These are phyloP conservation scores for Hylaea fasciaria DNA, from an alignment of 2,888 invertebrate genomes.

Conservation along the genomic window DNA sequence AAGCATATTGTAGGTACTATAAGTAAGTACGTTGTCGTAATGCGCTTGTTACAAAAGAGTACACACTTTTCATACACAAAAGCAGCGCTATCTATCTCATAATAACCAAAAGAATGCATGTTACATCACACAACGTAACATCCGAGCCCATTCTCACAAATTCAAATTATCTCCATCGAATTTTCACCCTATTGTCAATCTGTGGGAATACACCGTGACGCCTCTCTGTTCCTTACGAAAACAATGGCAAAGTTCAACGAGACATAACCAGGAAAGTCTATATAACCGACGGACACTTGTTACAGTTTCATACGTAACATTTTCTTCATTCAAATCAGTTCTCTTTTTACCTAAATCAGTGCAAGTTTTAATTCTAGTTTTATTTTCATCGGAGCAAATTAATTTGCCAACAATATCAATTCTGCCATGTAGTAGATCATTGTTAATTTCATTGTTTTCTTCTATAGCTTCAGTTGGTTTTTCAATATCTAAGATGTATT, in stretches of 20 bases:
- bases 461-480: slow-evolving; percentile 4
- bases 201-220: slow-evolving; percentile 80
- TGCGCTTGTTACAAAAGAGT: no score
- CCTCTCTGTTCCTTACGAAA: slow-evolving; percentile 49
- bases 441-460: slow-evolving; percentile 2
- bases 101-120: slow-evolving; percentile 45
- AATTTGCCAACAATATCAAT: not conserved
- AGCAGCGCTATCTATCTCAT: slow-evolving; percentile 16
- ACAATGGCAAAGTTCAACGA: slow-evolving; percentile 84
- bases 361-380: not conserved
- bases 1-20: no score
- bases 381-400: not conserved
- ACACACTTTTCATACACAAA: not conserved
- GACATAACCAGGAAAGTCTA: slow-evolving; percentile 82
- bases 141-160: slow-evolving; percentile 70
- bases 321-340: slow-evolving; percentile 62
- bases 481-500: slow-evolving; percentile 42
- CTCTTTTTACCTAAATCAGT: slow-evolving; percentile 38
- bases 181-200: slow-evolving; percentile 82
- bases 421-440: slow-evolving; percentile 31
- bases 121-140: slow-evolving; percentile 68
- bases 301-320: slow-evolving; percentile 70
- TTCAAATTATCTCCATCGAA: slow-evolving; percentile 75
- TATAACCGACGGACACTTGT: slow-evolving; percentile 71
- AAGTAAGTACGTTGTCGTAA: no score